A percentile compares a stretch with the other conserved stretches of the same genome.
phyloP scores from a whole-genome alignment of 2,888 invertebrate species.

The Lottia gigantea region DNA sequence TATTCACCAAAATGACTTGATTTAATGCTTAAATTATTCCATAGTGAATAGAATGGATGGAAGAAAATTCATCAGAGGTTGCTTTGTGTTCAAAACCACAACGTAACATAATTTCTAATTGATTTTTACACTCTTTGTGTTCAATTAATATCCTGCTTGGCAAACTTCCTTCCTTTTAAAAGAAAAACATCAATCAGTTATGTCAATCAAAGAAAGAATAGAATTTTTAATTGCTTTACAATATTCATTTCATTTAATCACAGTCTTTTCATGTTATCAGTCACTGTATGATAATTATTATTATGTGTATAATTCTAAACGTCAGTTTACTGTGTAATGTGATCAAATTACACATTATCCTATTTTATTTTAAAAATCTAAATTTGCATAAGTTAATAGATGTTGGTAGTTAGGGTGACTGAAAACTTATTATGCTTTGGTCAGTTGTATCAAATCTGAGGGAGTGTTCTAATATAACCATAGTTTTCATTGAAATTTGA shows the following conservation, averaged over 20 bases:
- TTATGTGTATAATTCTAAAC: background rate
- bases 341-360: background rate
- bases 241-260: constrained; percentile 11
- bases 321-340: background rate
- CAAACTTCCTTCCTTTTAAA: background rate
- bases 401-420: too few species aligned
- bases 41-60: constrained; percentile 1
- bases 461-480: too few species aligned
- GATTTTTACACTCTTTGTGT: constrained; percentile 1
- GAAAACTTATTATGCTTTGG: too few species aligned
- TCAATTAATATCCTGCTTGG: constrained; percentile 8
- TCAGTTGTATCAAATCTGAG: too few species aligned
- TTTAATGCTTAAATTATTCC: constrained; percentile 7
- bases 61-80: background rate
- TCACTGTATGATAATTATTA: constrained; percentile 1
- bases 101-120: constrained; percentile 2
- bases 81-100: background rate
- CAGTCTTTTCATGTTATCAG: background rate
- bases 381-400: too few species aligned
- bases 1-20: background rate
- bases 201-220: constrained; percentile 10
- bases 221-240: constrained; percentile 2
- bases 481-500: too few species aligned
- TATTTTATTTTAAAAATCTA: too few species aligned
- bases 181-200: constrained; percentile 9